A percentile compares a stretch with the other conserved stretches of the same genome.
Evolutionary conservation across 2,797 vertebrate genomes (phyloP).

Genomic region (Lepus oiostolus): DNA sequence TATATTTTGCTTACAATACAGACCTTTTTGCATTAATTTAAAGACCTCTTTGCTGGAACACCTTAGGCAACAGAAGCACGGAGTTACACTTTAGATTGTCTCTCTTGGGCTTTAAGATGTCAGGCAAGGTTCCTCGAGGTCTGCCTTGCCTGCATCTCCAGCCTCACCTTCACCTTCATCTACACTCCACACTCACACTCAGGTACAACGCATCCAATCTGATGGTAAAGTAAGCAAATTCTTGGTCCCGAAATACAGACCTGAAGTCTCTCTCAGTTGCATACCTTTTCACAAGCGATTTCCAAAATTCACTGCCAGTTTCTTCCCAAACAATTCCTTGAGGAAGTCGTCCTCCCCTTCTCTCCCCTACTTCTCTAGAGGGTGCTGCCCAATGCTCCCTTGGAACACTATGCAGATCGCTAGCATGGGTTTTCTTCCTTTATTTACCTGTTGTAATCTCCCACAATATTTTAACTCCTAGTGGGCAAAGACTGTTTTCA

Average conservation of each 20-base stretch:
- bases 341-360: neutral
- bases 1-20: neutral
- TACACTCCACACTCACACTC: neutral
- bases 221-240: neutral
- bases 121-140: neutral
- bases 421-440: neutral
- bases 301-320: neutral
- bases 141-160: neutral
- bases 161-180: neutral
- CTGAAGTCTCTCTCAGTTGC: neutral
- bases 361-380: rapidly evolving
- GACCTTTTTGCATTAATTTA: neutral
- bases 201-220: neutral
- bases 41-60: neutral
- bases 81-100: neutral
- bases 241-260: neutral
- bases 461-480: neutral
- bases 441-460: neutral
- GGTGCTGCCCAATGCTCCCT: no score
- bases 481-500: neutral
- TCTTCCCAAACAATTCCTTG: neutral
- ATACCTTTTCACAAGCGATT: neutral
- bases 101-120: neutral
- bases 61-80: neutral
- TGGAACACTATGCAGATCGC: neutral